Evolutionary conservation across 2,113 vertebrate genomes (phyloP).

Genomic region (Numida meleagris): DNA sequence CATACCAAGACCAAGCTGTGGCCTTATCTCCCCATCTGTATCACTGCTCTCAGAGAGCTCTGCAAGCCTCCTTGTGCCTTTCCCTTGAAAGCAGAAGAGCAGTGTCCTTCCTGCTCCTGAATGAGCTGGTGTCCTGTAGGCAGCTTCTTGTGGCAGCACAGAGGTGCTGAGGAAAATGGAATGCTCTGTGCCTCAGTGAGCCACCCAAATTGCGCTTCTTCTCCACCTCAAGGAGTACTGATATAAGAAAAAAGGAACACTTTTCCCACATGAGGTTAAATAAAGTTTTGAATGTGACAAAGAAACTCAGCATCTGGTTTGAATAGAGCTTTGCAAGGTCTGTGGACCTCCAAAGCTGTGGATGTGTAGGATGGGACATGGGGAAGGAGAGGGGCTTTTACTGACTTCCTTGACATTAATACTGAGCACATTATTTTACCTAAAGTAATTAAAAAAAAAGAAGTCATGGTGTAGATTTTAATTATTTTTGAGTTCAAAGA

Average conservation of each 20-base stretch:
- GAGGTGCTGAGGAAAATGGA: neutral
- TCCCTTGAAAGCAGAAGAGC: neutral
- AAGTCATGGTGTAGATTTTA: neutral
- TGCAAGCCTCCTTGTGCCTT: neutral
- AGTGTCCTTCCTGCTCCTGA: neutral
- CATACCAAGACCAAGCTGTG: neutral
- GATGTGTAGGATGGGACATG: neutral
- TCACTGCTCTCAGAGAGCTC: neutral
- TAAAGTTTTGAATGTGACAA: neutral
- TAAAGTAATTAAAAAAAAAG: neutral
- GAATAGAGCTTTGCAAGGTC: neutral
- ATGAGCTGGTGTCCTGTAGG: accelerated
- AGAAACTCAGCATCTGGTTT: neutral
- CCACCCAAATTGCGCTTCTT: accelerated
- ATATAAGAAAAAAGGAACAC: neutral
- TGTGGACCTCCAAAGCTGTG: accelerated
- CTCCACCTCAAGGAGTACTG: neutral
- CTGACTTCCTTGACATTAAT: neutral
- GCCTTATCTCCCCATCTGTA: neutral
- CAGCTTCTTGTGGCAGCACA: neutral
- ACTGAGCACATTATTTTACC: neutral
- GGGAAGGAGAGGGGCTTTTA: neutral
- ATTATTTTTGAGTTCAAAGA: neutral
- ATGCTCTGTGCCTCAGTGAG: neutral
- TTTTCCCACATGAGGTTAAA: neutral